These are phyloP conservation scores for Periophthalmus modestus DNA, from an alignment of 2,113 vertebrate genomes.

Conservation along the genomic window DNA sequence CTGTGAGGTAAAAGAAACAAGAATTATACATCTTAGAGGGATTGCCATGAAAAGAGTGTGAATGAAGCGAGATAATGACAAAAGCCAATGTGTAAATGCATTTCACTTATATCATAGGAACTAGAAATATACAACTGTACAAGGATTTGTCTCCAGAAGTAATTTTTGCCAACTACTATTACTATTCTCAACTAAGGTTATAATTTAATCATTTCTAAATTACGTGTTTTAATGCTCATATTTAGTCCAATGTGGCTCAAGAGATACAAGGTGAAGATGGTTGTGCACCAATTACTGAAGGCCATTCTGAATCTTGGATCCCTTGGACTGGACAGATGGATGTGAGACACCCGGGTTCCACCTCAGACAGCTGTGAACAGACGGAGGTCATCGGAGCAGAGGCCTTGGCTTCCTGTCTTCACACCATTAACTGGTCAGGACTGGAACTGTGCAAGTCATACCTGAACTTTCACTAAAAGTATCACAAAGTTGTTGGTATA, in stretches of 20 bases:
- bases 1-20: not conserved
- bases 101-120: not conserved
- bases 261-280: constrained; percentile 44
- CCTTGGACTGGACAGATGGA: constrained; percentile 49
- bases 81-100: not conserved
- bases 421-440: constrained; percentile 15
- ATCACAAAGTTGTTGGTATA: not conserved
- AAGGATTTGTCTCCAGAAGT: not conserved
- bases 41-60: not conserved
- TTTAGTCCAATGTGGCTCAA: constrained; percentile 38
- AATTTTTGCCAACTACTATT: not conserved
- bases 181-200: not conserved
- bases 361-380: constrained; percentile 40
- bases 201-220: not conserved
- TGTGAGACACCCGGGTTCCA: constrained; percentile 20
- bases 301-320: constrained; percentile 42
- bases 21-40: constrained; percentile 5
- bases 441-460: constrained; percentile 16
- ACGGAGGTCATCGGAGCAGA: constrained; percentile 40
- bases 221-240: not conserved
- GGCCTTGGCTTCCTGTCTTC: constrained; percentile 8
- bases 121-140: not conserved
- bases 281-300: constrained; percentile 19
- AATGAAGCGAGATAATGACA: not conserved
- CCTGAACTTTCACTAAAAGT: not conserved